A percentile compares a stretch with the other conserved stretches of the same genome.
phyloP scores from a whole-genome alignment of 1,140 invertebrate genomes.

The Drosophila insularis region DNA sequence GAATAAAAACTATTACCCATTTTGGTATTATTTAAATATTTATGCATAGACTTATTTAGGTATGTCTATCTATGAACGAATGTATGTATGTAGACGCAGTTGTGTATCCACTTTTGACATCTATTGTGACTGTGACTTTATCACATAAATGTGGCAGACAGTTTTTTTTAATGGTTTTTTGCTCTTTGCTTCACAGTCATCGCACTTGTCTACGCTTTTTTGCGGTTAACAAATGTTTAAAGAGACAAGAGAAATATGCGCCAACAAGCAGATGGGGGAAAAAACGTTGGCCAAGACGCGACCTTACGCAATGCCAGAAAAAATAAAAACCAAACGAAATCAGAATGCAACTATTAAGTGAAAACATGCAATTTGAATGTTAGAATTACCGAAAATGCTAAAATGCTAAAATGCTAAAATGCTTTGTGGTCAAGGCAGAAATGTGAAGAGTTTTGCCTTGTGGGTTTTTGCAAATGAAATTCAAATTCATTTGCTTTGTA shows the following conservation, averaged over 20 bases:
- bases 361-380: too few species aligned
- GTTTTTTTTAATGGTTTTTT: too few species aligned
- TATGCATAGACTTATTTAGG: not conserved
- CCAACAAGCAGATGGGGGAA: conserved; percentile 19
- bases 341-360: not conserved
- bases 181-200: conserved; percentile 21
- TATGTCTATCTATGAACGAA: not conserved
- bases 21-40: too few species aligned
- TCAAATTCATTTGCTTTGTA: not conserved
- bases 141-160: conserved; percentile 25
- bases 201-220: conserved; percentile 38
- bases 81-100: conserved; percentile 15
- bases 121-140: conserved; percentile 38
- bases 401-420: not conserved
- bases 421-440: conserved; percentile 1
- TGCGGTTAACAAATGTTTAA: conserved; percentile 51
- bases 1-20: too few species aligned
- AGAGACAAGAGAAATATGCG: conserved; percentile 21
- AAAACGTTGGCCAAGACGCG: conserved; percentile 30
- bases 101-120: conserved; percentile 5
- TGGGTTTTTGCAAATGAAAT: not conserved
- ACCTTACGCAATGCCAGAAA: conserved; percentile 56
- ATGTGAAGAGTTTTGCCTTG: not conserved
- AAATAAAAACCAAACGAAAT: conserved; percentile 1
- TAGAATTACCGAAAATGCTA: not conserved